phyloP scores from a whole-genome alignment of 2,888 invertebrate genomes.

The Drosophila paracracens region DNA sequence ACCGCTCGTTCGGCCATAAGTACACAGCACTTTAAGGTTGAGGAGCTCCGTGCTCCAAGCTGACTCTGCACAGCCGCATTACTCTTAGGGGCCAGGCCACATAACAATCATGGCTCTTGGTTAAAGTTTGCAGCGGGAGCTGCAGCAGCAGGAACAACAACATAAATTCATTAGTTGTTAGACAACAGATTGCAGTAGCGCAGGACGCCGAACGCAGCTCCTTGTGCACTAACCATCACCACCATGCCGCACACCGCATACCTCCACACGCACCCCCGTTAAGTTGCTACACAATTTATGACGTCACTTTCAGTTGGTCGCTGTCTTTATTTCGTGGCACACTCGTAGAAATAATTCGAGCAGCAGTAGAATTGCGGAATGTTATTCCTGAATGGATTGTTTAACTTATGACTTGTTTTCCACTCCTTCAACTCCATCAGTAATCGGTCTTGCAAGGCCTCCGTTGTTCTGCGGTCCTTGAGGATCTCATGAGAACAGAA shows the following conservation, averaged over 20 bases:
- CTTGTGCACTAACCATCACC: neutral
- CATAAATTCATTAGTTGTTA: slow-evolving; percentile 75
- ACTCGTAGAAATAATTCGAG: neutral
- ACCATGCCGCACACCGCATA: neutral
- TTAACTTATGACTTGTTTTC: slow-evolving; percentile 34
- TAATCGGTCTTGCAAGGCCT: slow-evolving; percentile 6
- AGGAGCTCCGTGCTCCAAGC: slow-evolving; percentile 11
- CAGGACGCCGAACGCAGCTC: slow-evolving; percentile 5
- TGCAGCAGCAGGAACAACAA: slow-evolving; percentile 39
- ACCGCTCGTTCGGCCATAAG: slow-evolving; percentile 28
- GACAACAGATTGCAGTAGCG: slow-evolving; percentile 55
- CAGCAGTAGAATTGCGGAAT: slow-evolving; percentile 7
- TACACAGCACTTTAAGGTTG: slow-evolving; percentile 12
- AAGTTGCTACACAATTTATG: slow-evolving; percentile 72
- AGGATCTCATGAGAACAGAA: neutral
- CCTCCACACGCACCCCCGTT: slow-evolving; percentile 23
- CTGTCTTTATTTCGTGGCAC: slow-evolving; percentile 37
- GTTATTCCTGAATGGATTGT: slow-evolving; percentile 12
- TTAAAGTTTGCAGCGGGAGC: slow-evolving; percentile 52
- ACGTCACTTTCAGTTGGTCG: slow-evolving; percentile 68
- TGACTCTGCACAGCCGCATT: neutral
- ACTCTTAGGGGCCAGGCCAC: slow-evolving; percentile 22
- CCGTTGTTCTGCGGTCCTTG: neutral
- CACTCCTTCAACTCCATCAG: slow-evolving; percentile 14
- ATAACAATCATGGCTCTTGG: slow-evolving; percentile 65